A percentile compares a stretch with the other conserved stretches of the same genome.
These are phyloP conservation scores for Chloropsis cyanopogon DNA, from an alignment of 2,113 vertebrate species.

Conservation along the genomic window DNA sequence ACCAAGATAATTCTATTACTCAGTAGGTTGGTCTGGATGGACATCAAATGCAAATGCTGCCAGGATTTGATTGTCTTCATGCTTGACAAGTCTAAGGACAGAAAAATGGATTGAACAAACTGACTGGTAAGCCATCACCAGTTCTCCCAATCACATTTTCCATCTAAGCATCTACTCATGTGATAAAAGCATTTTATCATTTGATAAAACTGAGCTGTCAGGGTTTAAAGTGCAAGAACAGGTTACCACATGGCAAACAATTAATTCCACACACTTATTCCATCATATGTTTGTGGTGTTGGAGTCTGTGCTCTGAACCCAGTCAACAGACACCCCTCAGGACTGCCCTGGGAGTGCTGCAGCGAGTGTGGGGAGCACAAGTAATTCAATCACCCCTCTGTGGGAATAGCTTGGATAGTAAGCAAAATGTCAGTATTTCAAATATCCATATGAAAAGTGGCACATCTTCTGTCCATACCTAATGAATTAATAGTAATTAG, in stretches of 20 bases:
- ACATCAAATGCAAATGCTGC: background rate
- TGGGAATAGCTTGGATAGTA: background rate
- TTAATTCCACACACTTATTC: background rate
- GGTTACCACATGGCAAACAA: background rate
- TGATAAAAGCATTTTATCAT: background rate
- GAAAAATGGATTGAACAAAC: background rate
- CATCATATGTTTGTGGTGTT: background rate
- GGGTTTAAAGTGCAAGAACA: background rate
- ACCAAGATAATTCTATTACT: background rate
- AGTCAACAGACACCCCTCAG: background rate
- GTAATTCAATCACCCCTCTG: accelerated
- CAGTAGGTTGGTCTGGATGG: background rate
- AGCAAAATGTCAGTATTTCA: background rate
- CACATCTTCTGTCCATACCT: background rate
- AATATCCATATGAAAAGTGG: background rate
- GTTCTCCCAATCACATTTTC: background rate
- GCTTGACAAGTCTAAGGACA: background rate
- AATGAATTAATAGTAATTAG: background rate
- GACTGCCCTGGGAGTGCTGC: background rate
- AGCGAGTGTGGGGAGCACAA: accelerated
- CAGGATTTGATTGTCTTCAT: background rate
- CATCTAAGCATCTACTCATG: background rate
- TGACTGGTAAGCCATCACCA: background rate
- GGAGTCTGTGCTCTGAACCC: background rate
- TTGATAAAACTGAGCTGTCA: background rate